Percentiles rank a stretch among this genome's conserved stretches.
Conservation (phyloP, 2,888 invertebrate species). For the Acanthoscelides obtectus region DNA sequence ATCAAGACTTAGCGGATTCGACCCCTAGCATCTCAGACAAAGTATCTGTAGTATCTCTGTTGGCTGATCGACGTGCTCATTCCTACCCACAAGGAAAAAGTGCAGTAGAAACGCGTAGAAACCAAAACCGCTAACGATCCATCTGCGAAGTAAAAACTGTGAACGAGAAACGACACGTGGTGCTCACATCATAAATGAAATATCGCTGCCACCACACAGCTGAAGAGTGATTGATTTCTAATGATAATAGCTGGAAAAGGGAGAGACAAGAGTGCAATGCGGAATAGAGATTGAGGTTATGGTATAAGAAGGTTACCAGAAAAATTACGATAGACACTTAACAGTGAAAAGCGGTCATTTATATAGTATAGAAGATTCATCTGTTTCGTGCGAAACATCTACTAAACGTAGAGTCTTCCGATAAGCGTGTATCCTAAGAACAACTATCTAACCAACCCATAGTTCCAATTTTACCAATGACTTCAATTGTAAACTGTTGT, state of each 20-base stretch:
- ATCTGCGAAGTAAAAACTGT: constrained; percentile 27
- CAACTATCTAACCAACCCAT: too few species aligned
- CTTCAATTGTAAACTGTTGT: too few species aligned
- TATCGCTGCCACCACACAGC: constrained; percentile 24
- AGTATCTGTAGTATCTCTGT: neutral
- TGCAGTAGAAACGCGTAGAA: constrained; percentile 8
- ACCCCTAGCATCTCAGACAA: too few species aligned
- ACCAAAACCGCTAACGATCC: constrained; percentile 25
- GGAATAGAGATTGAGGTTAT: neutral
- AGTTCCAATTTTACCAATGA: too few species aligned
- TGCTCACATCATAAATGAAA: constrained; percentile 28
- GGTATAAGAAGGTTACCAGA: too few species aligned
- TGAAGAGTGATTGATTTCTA: constrained; percentile 19
- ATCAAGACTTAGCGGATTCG: too few species aligned
- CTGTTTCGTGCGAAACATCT: too few species aligned
- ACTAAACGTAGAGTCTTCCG: too few species aligned
- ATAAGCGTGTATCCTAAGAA: too few species aligned
- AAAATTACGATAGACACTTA: too few species aligned
- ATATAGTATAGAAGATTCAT: too few species aligned
- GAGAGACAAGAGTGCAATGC: neutral
- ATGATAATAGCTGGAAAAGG: neutral
- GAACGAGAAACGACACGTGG: constrained; percentile 23
- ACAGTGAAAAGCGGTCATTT: too few species aligned
- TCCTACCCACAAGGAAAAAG: constrained; percentile 26
- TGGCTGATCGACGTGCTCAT: constrained; percentile 11